These are phyloP conservation scores for Perognathus longimembris DNA, from an alignment of 2,113 vertebrate species.

Conservation along the genomic window DNA sequence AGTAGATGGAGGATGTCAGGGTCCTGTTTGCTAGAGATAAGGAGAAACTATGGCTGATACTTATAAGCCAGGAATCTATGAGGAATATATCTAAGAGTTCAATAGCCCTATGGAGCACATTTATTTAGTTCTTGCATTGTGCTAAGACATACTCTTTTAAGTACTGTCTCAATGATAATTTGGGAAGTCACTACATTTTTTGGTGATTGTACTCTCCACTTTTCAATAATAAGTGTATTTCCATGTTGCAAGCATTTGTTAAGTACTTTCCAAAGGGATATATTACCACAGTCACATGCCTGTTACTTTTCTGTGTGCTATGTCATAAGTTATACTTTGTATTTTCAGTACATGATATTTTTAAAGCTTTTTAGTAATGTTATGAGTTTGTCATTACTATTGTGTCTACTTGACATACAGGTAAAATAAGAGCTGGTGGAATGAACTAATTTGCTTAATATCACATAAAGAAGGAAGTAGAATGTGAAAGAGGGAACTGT, in stretches of 20 bases:
- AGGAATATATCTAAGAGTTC: constrained; percentile 7
- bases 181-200: constrained; percentile 47
- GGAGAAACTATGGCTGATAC: constrained; percentile 16
- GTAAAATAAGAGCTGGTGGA: background rate
- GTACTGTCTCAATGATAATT: background rate
- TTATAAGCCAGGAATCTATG: background rate
- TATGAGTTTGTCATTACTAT: background rate
- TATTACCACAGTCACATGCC: background rate
- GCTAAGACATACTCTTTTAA: background rate
- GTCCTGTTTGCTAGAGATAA: constrained; percentile 2
- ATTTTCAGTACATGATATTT: constrained; percentile 19
- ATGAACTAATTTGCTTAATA: constrained; percentile 34
- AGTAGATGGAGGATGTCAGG: constrained; percentile 37
- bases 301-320: background rate
- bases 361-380: background rate
- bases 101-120: background rate
- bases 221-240: constrained; percentile 33
- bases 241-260: no score
- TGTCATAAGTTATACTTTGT: background rate
- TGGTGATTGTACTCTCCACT: background rate
- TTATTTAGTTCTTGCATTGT: constrained; percentile 38
- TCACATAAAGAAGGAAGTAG: background rate
- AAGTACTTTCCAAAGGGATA: background rate
- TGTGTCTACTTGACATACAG: constrained; percentile 44
- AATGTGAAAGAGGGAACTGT: no score